phyloP scores from a whole-genome alignment of 1,140 invertebrate species.

The Chionoecetes opilio region DNA sequence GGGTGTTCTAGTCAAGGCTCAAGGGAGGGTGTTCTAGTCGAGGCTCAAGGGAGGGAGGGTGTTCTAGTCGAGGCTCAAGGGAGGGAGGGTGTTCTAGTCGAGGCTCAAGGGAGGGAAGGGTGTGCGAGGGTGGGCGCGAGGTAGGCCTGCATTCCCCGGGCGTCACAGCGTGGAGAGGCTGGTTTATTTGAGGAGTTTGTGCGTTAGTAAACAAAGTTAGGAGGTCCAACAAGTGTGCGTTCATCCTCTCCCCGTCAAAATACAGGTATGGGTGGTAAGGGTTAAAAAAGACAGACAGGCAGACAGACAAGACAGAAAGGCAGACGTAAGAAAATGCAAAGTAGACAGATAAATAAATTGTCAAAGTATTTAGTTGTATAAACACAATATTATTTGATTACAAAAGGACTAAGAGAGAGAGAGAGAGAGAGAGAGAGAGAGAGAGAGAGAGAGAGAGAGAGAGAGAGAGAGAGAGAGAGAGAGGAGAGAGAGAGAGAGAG shows the following conservation, averaged over 20 bases:
- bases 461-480: slow-evolving; percentile 17
- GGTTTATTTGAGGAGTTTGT: slow-evolving; percentile 52
- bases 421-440: slow-evolving; percentile 39
- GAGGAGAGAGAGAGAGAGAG: neutral
- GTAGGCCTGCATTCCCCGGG: slow-evolving; percentile 23
- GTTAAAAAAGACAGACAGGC: neutral
- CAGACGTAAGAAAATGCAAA: neutral
- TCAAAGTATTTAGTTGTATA: too few relatives aligned
- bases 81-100: neutral
- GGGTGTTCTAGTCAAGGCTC: too few relatives aligned
- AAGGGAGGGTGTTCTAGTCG: too few relatives aligned
- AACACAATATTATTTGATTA: too few relatives aligned
- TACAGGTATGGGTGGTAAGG: neutral
- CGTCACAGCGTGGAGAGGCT: slow-evolving; percentile 5
- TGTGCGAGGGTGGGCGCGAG: neutral
- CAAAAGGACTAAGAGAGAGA: neutral
- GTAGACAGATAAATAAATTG: neutral
- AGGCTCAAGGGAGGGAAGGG: neutral
- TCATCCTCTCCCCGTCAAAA: neutral
- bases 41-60: too few relatives aligned
- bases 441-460: slow-evolving; percentile 40
- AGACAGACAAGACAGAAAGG: slow-evolving; percentile 34
- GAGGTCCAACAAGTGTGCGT: neutral
- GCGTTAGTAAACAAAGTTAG: slow-evolving; percentile 55
- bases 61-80: too few relatives aligned